These are phyloP conservation scores for Rhopalosiphum nymphaeae DNA, from an alignment of 2,888 invertebrate genomes.

Conservation along the genomic window DNA sequence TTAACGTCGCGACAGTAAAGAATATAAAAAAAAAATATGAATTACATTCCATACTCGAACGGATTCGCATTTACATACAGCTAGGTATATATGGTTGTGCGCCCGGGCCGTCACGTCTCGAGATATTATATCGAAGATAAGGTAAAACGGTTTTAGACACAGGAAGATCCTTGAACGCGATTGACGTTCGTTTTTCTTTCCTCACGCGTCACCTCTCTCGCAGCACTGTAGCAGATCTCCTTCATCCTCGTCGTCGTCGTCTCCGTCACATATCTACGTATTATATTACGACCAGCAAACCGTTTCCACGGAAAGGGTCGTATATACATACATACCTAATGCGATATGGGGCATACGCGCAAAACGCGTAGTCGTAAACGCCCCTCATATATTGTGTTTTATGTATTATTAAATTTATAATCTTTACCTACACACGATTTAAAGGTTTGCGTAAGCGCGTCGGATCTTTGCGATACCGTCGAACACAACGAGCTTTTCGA, in stretches of 20 bases:
- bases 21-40: neutral
- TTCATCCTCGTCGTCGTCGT: neutral
- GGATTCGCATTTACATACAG: neutral
- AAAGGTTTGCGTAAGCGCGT: neutral
- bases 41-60: neutral
- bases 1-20: neutral
- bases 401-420: neutral
- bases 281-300: neutral
- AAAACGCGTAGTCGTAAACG: neutral
- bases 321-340: neutral
- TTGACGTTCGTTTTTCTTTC: neutral
- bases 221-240: neutral
- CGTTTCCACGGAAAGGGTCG: neutral
- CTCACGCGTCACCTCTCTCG: neutral
- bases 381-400: neutral
- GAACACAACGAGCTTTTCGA: neutral
- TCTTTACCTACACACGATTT: neutral
- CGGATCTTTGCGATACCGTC: neutral
- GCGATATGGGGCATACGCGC: neutral
- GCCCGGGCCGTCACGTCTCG: neutral
- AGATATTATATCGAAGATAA: constrained; percentile 22
- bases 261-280: neutral
- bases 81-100: neutral
- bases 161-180: neutral
- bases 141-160: constrained; percentile 33